Evolutionary conservation across 2,797 vertebrate species (phyloP).

Genomic region (Parotocinclus haroldoi): DNA sequence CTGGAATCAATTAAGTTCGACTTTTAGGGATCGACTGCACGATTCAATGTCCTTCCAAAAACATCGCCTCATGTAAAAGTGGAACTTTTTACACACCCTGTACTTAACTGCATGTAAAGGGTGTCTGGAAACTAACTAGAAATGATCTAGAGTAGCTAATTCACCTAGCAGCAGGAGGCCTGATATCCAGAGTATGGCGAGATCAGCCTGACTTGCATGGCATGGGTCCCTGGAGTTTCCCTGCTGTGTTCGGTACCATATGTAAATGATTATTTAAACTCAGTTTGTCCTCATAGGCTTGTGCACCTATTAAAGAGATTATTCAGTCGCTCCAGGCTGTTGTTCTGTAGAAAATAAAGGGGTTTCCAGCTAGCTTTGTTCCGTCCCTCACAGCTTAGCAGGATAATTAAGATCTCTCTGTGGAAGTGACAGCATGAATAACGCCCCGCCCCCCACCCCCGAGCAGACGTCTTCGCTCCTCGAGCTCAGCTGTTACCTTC

Average conservation of each 20-base stretch:
- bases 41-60: no score
- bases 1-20: no score
- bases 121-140: no score
- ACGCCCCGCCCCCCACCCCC: conserved; percentile 52
- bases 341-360: conserved; percentile 31
- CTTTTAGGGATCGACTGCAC: no score
- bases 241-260: not conserved
- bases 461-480: conserved; percentile 43
- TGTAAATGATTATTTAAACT: not conserved
- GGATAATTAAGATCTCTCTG: conserved; percentile 72
- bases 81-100: no score
- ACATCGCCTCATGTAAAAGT: no score
- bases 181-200: no score
- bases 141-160: no score
- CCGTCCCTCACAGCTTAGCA: conserved; percentile 51
- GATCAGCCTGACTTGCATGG: no score
- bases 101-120: no score
- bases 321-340: conserved; percentile 6
- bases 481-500: conserved; percentile 66
- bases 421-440: conserved; percentile 67
- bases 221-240: no score
- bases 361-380: conserved; percentile 49
- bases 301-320: conserved; percentile 12
- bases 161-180: no score
- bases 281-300: conserved; percentile 9